phyloP scores from a whole-genome alignment of 2,113 vertebrate species.

The Etheostoma spectabile region DNA sequence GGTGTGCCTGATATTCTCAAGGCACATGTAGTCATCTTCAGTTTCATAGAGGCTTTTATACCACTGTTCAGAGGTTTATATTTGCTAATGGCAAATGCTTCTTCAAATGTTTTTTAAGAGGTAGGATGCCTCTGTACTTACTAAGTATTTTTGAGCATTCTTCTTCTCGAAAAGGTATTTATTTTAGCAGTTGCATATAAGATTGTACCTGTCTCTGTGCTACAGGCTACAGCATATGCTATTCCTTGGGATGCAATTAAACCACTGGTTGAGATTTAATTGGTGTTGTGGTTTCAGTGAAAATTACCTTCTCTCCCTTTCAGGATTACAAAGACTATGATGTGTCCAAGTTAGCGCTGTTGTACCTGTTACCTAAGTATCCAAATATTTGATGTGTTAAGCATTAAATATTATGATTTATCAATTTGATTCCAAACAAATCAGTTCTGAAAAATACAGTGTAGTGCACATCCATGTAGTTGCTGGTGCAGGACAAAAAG shows the following conservation, averaged over 20 bases:
- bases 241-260: neutral
- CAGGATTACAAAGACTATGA: neutral
- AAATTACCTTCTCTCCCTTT: neutral
- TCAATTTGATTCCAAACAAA: neutral
- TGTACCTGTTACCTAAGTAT: neutral
- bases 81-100: neutral
- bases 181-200: neutral
- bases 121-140: neutral
- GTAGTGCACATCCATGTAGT: too few relatives aligned
- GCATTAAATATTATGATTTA: neutral
- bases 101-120: neutral
- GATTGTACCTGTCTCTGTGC: neutral
- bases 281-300: neutral
- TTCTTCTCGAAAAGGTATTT: neutral
- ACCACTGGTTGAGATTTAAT: constrained; percentile 1
- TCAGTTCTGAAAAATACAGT: neutral
- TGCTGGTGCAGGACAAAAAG: too few relatives aligned
- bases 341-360: constrained; percentile 11
- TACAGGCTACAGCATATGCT: neutral
- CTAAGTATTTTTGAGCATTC: neutral
- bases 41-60: neutral
- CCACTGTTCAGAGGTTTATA: neutral
- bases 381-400: neutral
- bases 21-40: neutral
- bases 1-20: neutral